A percentile compares a stretch with the other conserved stretches of the same genome.
phyloP scores from a whole-genome alignment of 2,113 vertebrate genomes.

The Eulemur rufifrons region DNA sequence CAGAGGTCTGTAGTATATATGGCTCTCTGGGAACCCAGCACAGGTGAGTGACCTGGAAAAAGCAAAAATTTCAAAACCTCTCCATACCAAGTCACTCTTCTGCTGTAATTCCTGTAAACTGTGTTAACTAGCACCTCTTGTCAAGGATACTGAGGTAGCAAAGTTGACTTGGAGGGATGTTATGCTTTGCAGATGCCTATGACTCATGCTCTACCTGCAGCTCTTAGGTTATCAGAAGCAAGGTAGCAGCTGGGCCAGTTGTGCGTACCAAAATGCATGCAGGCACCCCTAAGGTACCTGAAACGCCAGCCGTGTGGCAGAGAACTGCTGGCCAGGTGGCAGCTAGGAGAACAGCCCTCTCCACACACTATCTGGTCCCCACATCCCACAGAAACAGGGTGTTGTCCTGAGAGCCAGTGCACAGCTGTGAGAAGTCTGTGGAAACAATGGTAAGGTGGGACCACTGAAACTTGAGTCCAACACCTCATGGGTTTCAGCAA shows the following conservation, averaged over 20 bases:
- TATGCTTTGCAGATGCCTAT: background rate
- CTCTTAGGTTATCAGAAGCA: background rate
- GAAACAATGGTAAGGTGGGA: background rate
- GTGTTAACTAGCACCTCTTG: background rate
- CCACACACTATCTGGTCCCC: no score
- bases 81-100: background rate
- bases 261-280: background rate
- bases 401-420: no score
- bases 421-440: no score
- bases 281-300: background rate
- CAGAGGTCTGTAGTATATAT: constrained; percentile 92
- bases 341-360: background rate
- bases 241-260: background rate
- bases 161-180: background rate
- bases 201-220: background rate
- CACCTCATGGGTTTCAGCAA: background rate
- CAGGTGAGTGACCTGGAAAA: constrained; percentile 93
- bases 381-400: no score
- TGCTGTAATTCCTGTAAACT: background rate
- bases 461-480: background rate
- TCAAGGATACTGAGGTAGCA: background rate
- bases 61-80: constrained; percentile 15
- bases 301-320: background rate
- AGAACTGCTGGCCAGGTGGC: background rate
- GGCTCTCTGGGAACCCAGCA: constrained; percentile 95